Base-by-base conservation (phyloP, 2,888 invertebrate species). In the Mycalesis mineus region DNA sequence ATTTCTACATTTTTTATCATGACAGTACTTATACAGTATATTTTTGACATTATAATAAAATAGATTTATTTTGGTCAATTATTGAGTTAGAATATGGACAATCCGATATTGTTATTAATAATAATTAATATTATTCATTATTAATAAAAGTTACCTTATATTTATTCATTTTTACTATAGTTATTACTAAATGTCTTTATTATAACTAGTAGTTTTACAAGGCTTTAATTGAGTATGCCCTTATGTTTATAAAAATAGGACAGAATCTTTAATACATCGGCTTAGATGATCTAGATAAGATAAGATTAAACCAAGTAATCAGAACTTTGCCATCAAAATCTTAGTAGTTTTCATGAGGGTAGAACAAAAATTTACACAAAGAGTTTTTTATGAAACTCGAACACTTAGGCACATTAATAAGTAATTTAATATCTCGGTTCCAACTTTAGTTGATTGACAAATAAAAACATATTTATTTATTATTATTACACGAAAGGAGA, bases 21-120 rank as follows among this genome's bases (percentile, higher is more conserved):
- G 22, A 29, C 28, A 39, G 15, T 50, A 61, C 58, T 62, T 4
- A 22, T 22, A 22, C 22, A 5, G 22, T 22, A 22, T 5, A 36
- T 36, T 11, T 36, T 9, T 11, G 36, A 62, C 49, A 65, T 49
- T 61, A 65, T 67, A 55, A 67, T 67, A 70, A 69, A 70, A 70
- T 68, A 70, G 65, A 68, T 65, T 58, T 48, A 54, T 53, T 56
- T 65, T 56, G 58, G 56, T 63, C 57, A 36, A 49, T 29, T 49
- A 13, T 54, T 44, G 37, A 49, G 44, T 57, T 63, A 64, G 60
- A 49, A 61, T 61, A 59, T 64, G 60, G 57, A 62, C 56, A 50
- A 33, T 56, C 42, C 42, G 42, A 52, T 52, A 42, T 50, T 14
- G 13, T 11, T 29, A 40, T 40, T 39, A 15, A 45, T 31, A 22